These are phyloP conservation scores for Microtus montanus DNA, from an alignment of 2,113 vertebrate genomes.

Conservation along the genomic window DNA sequence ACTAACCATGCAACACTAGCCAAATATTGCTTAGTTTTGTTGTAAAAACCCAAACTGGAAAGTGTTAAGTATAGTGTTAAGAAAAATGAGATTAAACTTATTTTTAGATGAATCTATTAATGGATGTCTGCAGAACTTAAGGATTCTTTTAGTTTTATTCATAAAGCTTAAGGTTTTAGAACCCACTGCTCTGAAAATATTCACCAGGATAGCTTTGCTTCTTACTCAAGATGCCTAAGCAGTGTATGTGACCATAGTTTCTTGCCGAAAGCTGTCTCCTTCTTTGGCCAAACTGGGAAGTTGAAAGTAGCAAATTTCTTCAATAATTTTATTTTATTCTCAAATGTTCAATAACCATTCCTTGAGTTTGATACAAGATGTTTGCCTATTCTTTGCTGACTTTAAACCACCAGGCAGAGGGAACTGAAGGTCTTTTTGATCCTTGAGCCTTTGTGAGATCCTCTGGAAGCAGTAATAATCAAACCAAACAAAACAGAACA, in stretches of 20 bases:
- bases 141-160: background rate
- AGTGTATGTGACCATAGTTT: background rate
- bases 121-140: background rate
- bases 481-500: slow-evolving; percentile 12
- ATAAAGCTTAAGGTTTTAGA: too few species aligned
- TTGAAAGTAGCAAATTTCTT: background rate
- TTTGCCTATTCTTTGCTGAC: background rate
- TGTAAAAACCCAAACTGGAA: slow-evolving; percentile 16
- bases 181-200: background rate
- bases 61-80: background rate
- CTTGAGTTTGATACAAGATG: background rate
- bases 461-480: slow-evolving; percentile 6
- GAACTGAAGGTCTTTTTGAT: background rate
- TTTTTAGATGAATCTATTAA: background rate
- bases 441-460: slow-evolving; percentile 39
- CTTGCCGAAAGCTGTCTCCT: background rate
- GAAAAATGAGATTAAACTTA: background rate
- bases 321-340: background rate
- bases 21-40: background rate
- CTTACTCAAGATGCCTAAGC: background rate
- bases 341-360: background rate
- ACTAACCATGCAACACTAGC: background rate
- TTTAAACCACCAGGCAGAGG: background rate
- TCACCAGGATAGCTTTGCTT: background rate
- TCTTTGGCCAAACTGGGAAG: background rate